Evolutionary conservation across 2,797 vertebrate genomes (phyloP), one percentile per base, ranked within the genome.

Genomic region (Eulemur rubriventer): DNA sequence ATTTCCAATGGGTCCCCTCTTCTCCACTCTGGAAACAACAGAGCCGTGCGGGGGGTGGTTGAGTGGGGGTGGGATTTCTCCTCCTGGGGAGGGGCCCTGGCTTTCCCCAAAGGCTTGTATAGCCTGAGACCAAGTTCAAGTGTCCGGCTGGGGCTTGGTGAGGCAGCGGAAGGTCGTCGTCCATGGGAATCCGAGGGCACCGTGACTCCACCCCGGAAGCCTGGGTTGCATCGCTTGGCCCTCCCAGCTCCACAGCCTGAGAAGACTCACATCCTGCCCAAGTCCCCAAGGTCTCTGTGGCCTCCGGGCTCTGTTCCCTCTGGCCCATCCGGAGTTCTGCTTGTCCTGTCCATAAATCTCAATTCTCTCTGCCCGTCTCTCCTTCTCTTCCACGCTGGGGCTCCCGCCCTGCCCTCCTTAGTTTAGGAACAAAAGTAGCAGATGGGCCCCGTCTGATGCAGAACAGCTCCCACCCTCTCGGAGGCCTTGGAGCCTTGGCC

Each of bases 91-190:
- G 48, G 9, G 38, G 24, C 2, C 2, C 33, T 70, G 20, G 0
- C 46, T 35, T 38, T 28, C 41, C 2, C 50, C 41, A 57, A 2
- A 67, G 28, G 14, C 55, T 14, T 5, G 0, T 3, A 1, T 2
- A 22, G 38, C 82, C 33, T 0, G 14, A 75, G 11, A 43, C 48
- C n/a, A 26, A 84, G 41, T 63, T 22, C 4, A 11, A 33, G 43
- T 3, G 26, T 79, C 65, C 0, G 0, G 2, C 16, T 43, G 0
- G 7, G 59, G 46, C 24, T 48, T 0, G 1, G 3, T 1, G 17
- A 48, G 12, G 30, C 41, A 13, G 46, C 2, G 0, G 73, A 41
- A 59, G 70, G 22, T 50, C 48, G 5, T 26, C 38, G 2, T 41
- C 48, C 26, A 12, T 0, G 2, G 46, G 35, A 55, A 24, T 43